These are phyloP conservation scores for Ischnura elegans DNA, from an alignment of 2,888 invertebrate genomes.

Conservation along the genomic window DNA sequence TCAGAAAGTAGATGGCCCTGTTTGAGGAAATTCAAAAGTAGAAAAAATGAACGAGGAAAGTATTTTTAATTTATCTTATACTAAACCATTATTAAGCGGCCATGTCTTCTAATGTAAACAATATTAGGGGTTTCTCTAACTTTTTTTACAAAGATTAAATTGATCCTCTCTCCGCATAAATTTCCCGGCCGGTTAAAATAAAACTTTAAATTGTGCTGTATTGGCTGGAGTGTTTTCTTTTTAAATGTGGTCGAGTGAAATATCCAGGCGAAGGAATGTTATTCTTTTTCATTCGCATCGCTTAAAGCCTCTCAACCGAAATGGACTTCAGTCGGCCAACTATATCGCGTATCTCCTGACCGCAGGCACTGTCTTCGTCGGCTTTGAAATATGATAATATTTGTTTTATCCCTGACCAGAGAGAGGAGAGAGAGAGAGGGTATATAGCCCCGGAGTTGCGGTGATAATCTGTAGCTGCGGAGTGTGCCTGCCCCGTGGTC, in stretches of 20 bases:
- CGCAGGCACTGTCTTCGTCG: conserved; percentile 27
- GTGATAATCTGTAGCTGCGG: neutral
- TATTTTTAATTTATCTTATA: too few species aligned
- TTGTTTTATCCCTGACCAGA: neutral
- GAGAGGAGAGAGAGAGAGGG: neutral
- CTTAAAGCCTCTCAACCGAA: conserved; percentile 9
- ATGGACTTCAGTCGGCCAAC: neutral
- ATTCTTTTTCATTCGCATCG: neutral
- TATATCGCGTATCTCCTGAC: neutral
- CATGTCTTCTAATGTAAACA: too few species aligned
- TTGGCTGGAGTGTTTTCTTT: neutral
- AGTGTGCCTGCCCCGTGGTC: neutral
- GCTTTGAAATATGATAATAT: conserved; percentile 33
- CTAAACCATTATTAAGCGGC: too few species aligned
- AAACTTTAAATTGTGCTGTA: neutral
- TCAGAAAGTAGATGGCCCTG: too few species aligned
- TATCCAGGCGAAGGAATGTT: neutral
- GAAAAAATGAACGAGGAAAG: too few species aligned
- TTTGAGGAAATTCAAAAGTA: too few species aligned
- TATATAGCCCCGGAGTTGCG: neutral
- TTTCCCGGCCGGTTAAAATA: too few species aligned
- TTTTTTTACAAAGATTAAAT: too few species aligned
- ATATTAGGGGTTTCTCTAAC: too few species aligned
- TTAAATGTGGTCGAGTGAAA: neutral
- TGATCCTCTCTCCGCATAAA: too few species aligned